These are phyloP conservation scores for Anoura caudifer DNA, from an alignment of 2,113 vertebrate genomes.

Conservation along the genomic window DNA sequence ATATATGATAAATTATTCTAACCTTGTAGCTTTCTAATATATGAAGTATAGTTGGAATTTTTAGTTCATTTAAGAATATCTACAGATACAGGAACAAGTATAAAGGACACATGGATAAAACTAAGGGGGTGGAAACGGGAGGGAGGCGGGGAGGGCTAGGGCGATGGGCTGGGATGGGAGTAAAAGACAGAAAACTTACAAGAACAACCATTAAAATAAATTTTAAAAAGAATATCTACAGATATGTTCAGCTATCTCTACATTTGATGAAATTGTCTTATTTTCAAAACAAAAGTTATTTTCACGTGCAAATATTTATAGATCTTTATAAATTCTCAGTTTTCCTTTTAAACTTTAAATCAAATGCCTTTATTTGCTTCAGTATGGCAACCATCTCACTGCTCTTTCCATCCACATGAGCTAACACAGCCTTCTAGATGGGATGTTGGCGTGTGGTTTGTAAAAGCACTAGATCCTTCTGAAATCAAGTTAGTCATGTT, in stretches of 20 bases:
- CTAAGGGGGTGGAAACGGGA: too few relatives aligned
- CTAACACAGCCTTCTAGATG: not conserved
- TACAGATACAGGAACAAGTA: too few relatives aligned
- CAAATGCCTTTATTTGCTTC: not conserved
- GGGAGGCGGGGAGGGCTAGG: too few relatives aligned
- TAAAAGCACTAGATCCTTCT: not conserved
- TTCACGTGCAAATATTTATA: not conserved
- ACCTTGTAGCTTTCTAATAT: not conserved
- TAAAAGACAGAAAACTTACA: too few relatives aligned
- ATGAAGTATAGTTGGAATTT: not conserved
- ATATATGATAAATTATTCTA: not conserved
- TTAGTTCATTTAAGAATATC: constrained; percentile 37
- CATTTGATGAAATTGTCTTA: not conserved
- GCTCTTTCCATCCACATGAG: not conserved
- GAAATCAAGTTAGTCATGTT: not conserved
- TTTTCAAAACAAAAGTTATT: not conserved
- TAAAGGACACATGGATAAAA: too few relatives aligned
- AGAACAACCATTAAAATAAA: too few relatives aligned
- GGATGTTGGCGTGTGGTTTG: not conserved
- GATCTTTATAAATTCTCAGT: not conserved
- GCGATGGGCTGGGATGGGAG: too few relatives aligned
- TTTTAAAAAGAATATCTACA: constrained; percentile 49
- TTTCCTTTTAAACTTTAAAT: not conserved
- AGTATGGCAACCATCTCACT: not conserved
- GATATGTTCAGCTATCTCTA: not conserved